Conservation (phyloP, 2,113 vertebrate species). For the Cranoglanis bouderius region DNA sequence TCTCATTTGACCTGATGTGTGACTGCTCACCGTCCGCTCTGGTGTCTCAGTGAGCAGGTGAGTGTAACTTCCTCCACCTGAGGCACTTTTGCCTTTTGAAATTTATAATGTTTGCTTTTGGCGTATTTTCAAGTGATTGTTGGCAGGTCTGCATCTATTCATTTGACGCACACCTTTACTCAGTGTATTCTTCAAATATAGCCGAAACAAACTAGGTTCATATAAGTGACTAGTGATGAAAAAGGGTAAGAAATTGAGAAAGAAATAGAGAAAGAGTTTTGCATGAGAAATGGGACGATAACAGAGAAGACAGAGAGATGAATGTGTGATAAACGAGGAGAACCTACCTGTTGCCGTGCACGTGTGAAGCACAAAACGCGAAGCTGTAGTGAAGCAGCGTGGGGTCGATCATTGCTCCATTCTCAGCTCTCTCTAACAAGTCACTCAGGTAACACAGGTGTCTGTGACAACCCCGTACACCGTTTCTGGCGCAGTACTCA, state of each 20-base stretch:
- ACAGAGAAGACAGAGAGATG: background rate
- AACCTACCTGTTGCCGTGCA: constrained; percentile 94
- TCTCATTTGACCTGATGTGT: background rate
- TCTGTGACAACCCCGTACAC: constrained; percentile 94
- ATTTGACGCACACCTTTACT: background rate
- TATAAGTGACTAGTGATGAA: background rate
- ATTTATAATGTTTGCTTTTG: background rate
- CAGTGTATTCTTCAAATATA: background rate
- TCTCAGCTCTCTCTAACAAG: constrained; percentile 93
- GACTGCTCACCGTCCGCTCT: background rate
- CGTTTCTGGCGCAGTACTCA: constrained; percentile 96
- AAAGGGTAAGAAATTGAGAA: constrained; percentile 24
- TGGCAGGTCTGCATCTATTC: background rate
- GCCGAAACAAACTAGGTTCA: background rate
- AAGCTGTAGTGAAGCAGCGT: constrained; percentile 99
- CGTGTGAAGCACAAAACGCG: constrained; percentile 97
- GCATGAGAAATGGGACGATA: constrained; percentile 14
- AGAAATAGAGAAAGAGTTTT: constrained; percentile 29
- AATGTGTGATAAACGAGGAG: background rate
- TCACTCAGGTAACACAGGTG: constrained; percentile 97
- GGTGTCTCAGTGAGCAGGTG: too few species aligned
- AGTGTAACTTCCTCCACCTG: too few species aligned
- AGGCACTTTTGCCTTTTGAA: background rate
- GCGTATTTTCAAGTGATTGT: background rate
- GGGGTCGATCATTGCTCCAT: constrained; percentile 98